Evolutionary conservation across 2,113 vertebrate genomes (phyloP).

Genomic region (Anoplopoma fimbria): DNA sequence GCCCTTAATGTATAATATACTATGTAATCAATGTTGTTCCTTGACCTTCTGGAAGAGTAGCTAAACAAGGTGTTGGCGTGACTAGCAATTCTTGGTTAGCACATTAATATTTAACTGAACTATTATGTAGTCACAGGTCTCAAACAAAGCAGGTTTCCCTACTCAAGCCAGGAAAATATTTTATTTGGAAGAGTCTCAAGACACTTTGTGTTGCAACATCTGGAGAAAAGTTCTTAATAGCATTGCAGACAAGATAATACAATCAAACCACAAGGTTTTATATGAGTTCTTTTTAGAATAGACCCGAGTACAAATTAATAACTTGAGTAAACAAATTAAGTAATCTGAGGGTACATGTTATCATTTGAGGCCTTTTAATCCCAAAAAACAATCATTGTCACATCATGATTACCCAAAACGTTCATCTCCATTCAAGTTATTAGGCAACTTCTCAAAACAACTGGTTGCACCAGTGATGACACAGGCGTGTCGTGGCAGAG

Average conservation of each 20-base stretch:
- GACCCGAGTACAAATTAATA: background rate
- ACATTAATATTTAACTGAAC: constrained; percentile 52
- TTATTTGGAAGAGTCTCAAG: constrained; percentile 12
- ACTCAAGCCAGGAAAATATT: background rate
- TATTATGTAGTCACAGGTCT: background rate
- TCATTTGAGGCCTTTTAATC: background rate
- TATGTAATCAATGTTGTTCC: background rate
- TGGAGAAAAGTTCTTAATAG: background rate
- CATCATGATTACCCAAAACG: constrained; percentile 3
- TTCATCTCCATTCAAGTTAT: background rate
- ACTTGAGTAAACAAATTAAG: background rate
- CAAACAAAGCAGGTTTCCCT: constrained; percentile 30
- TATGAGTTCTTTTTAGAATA: background rate
- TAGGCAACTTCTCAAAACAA: background rate
- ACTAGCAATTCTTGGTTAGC: constrained; percentile 14
- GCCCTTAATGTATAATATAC: background rate
- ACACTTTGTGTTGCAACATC: constrained; percentile 8
- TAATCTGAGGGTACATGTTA: background rate
- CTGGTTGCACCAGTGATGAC: background rate
- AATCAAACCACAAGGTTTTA: background rate
- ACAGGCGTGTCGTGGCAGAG: background rate
- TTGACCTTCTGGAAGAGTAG: background rate
- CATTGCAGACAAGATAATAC: background rate
- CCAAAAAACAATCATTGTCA: background rate
- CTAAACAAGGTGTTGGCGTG: background rate